Percentiles rank a stretch among this genome's conserved stretches.
Conservation (phyloP, 1,140 invertebrate species). For the Drosophila fuyamai region DNA sequence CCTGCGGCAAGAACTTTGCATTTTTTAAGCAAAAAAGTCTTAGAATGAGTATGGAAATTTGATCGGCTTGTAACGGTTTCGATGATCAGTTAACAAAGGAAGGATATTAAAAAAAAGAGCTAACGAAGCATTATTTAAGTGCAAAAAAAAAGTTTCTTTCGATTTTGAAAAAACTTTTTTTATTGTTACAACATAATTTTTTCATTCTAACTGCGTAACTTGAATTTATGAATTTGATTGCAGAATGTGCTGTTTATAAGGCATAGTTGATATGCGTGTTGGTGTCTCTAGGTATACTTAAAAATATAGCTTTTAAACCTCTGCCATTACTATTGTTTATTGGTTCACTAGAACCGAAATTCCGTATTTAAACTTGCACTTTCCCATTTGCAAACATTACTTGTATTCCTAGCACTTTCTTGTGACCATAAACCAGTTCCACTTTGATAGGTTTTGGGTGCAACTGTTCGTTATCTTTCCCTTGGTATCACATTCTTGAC, state of each 20-base stretch:
- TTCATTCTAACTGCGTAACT: too few species aligned
- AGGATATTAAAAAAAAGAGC: not conserved
- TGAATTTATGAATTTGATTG: too few species aligned
- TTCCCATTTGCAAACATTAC: too few species aligned
- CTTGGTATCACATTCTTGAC: conserved; percentile 8
- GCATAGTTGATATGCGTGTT: too few species aligned
- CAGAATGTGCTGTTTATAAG: too few species aligned
- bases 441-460: not conserved
- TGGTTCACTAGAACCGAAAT: too few species aligned
- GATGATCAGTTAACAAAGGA: not conserved
- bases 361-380: too few species aligned
- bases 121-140: not conserved
- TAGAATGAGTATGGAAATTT: conserved; percentile 50
- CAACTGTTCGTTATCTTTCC: not conserved
- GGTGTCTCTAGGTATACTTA: too few species aligned
- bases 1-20: conserved; percentile 26
- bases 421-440: not conserved
- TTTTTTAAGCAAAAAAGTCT: conserved; percentile 8
- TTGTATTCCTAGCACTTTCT: not conserved
- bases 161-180: not conserved
- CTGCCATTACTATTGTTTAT: too few species aligned
- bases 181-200: not conserved
- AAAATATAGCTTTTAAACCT: too few species aligned
- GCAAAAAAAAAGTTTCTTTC: not conserved
- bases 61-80: conserved; percentile 42